Percentiles rank a stretch among this genome's conserved stretches.
Conservation (phyloP, 2,888 invertebrate species). For the Lysandra bellargus region DNA sequence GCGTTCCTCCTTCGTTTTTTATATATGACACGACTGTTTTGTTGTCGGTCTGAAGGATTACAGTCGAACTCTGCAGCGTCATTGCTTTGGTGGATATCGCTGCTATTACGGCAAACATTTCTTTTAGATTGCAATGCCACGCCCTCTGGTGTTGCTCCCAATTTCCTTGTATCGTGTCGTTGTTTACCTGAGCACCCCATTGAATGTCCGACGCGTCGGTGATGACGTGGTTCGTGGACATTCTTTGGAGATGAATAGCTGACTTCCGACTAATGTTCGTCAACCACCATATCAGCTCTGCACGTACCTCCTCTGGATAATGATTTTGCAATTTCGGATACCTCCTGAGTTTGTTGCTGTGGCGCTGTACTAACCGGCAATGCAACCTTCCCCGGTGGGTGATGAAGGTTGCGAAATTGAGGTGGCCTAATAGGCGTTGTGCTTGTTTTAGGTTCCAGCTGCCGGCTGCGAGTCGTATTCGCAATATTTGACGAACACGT, state of each 20-base stretch:
- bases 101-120: neutral
- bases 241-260: neutral
- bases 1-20: slow-evolving; percentile 44
- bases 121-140: neutral
- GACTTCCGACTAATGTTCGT: neutral
- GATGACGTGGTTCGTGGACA: neutral
- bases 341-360: slow-evolving; percentile 30
- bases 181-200: neutral
- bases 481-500: neutral
- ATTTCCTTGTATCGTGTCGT: neutral
- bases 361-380: slow-evolving; percentile 36
- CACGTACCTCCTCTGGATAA: neutral
- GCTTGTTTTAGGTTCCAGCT: neutral
- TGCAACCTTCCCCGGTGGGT: slow-evolving; percentile 39
- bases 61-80: slow-evolving; percentile 28
- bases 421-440: neutral
- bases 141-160: neutral
- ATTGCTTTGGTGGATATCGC: neutral
- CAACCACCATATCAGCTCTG: neutral
- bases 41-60: slow-evolving; percentile 44
- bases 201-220: slow-evolving; percentile 9
- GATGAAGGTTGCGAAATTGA: slow-evolving; percentile 32
- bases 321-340: neutral
- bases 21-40: slow-evolving; percentile 43
- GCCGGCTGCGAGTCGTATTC: slow-evolving; percentile 1